Percentiles rank a stretch among this genome's conserved stretches.
phyloP scores from a whole-genome alignment of 2,113 vertebrate genomes.

The Mobula birostris region DNA sequence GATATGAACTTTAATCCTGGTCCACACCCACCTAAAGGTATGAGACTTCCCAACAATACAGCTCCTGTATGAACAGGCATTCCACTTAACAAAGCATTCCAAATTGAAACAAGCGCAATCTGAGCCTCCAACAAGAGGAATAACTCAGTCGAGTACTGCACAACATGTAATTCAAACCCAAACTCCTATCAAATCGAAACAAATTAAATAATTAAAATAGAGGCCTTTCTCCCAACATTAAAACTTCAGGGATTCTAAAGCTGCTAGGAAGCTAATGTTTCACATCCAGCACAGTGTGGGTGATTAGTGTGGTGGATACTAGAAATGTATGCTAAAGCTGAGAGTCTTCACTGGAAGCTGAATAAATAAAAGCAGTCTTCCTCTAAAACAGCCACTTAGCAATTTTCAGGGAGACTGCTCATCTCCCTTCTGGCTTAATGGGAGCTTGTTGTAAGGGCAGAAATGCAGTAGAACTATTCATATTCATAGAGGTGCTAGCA shows the following conservation, averaged over 20 bases:
- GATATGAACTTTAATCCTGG: constrained; percentile 62
- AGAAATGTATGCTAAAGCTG: neutral
- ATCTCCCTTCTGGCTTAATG: neutral
- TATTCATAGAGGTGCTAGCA: neutral
- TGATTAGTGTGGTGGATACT: neutral
- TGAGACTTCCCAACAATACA: constrained; percentile 62
- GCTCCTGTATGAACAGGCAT: constrained; percentile 66
- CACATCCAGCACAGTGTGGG: neutral
- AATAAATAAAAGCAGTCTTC: neutral
- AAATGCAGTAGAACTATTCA: too few relatives aligned
- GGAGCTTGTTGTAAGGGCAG: neutral
- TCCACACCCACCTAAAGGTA: constrained; percentile 66
- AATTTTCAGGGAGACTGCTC: neutral
- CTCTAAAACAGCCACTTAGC: too few relatives aligned
- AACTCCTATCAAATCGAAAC: neutral
- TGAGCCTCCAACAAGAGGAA: constrained; percentile 50
- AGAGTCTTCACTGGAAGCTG: neutral
- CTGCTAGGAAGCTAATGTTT: neutral
- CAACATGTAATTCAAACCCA: constrained; percentile 49
- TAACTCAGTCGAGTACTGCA: constrained; percentile 43
- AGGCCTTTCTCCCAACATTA: neutral
- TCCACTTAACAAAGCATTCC: constrained; percentile 55
- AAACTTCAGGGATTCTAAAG: neutral
- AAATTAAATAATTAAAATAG: constrained; percentile 16
- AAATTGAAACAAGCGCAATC: constrained; percentile 58